Conservation (phyloP, 2,888 invertebrate genomes). For the Rhingia rostrata region DNA sequence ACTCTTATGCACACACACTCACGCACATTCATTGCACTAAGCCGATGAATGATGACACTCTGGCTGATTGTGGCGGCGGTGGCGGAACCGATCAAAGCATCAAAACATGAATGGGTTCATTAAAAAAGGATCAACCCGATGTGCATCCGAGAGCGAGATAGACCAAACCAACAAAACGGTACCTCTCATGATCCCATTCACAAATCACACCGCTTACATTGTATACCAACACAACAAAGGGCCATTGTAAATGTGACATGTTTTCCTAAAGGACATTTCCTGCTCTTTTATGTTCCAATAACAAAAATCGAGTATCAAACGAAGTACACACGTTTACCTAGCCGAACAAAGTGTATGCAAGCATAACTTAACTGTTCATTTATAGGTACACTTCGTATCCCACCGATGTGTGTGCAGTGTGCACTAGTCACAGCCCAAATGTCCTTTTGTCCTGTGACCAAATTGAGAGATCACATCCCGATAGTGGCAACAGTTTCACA, state of each 20-base stretch:
- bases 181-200: slow-evolving; percentile 68
- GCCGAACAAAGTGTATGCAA: not conserved
- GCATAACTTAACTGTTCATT: slow-evolving; percentile 69
- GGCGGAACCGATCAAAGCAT: slow-evolving; percentile 73
- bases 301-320: slow-evolving; percentile 26
- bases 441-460: slow-evolving; percentile 64
- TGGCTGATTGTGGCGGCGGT: slow-evolving; percentile 47
- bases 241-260: slow-evolving; percentile 62
- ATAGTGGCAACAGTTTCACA: slow-evolving; percentile 63
- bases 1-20: slow-evolving; percentile 13
- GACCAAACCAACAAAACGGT: slow-evolving; percentile 60
- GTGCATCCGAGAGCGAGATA: slow-evolving; percentile 52
- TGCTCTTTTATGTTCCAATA: slow-evolving; percentile 64
- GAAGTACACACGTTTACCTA: not conserved
- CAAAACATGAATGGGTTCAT: slow-evolving; percentile 74
- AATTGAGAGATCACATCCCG: slow-evolving; percentile 70
- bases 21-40: slow-evolving; percentile 21
- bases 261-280: slow-evolving; percentile 72
- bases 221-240: slow-evolving; percentile 54
- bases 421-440: slow-evolving; percentile 17
- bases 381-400: slow-evolving; percentile 38
- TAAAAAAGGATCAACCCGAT: slow-evolving; percentile 75
- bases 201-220: slow-evolving; percentile 57
- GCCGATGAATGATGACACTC: slow-evolving; percentile 69
- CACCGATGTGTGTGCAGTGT: slow-evolving; percentile 19